Evolutionary conservation across 2,797 vertebrate species (phyloP).

Genomic region (Halcyon smyrnensis): DNA sequence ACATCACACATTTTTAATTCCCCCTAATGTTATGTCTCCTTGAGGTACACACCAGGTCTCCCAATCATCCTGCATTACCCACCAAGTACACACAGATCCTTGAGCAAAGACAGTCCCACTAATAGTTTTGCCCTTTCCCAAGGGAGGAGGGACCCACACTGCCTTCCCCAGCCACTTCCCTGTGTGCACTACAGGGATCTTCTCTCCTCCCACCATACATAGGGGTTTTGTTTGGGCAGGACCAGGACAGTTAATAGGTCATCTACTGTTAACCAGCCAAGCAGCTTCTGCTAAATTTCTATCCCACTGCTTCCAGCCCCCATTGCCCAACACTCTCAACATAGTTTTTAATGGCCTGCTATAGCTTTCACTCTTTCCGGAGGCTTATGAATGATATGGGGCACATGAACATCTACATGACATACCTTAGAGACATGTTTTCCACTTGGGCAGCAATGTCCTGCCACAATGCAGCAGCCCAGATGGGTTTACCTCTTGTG

Average conservation of each 20-base stretch:
- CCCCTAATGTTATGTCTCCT: too few species aligned
- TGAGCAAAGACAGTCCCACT: neutral
- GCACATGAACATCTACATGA: too few species aligned
- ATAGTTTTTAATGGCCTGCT: too few species aligned
- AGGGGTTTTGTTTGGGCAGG: neutral
- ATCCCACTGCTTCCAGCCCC: too few species aligned
- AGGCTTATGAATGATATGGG: neutral
- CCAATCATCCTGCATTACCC: neutral
- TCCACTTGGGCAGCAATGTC: too few species aligned
- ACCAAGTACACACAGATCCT: neutral
- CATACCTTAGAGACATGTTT: too few species aligned
- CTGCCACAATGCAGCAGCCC: too few species aligned
- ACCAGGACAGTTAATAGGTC: neutral
- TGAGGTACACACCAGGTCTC: too few species aligned
- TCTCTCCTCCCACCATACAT: neutral
- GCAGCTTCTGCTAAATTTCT: neutral
- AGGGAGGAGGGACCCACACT: neutral
- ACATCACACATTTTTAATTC: too few species aligned
- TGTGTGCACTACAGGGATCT: neutral
- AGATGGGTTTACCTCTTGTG: too few species aligned
- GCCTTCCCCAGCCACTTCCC: neutral
- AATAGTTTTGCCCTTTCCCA: neutral
- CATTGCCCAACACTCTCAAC: too few species aligned
- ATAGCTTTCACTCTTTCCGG: neutral
- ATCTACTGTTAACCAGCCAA: neutral